Evolutionary conservation across 1,140 invertebrate species (phyloP), one percentile per base, ranked within the genome.

Genomic region (Zaprionus taronus): DNA sequence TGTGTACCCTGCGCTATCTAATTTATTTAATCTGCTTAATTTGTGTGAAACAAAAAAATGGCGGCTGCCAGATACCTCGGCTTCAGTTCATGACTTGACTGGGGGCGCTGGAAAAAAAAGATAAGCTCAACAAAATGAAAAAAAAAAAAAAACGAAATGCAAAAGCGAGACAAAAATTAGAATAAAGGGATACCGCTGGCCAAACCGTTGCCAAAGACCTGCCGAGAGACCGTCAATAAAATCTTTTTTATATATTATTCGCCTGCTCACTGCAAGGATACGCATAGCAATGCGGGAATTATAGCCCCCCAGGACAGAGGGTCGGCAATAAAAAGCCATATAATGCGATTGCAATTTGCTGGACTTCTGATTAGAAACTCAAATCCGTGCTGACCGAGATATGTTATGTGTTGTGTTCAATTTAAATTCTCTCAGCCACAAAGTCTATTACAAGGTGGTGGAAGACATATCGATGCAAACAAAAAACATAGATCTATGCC

Each of bases 21-120:
- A 69, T 77, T 89, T 80, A 80, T 75, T 79, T 89, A 89, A 87
- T 87, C 83, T 83, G 77, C 80, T 80, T 87, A 87, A 86, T 83
- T 86, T 87, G 83, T 86, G 74, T 80, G 64, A 74, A 65, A 83
- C 53, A 72, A 69, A 76, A 72, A 71, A 65, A 51, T 58, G 24
- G 44, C 20, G 44, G n/a, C 26, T 61, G 28, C 34, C 38, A 47
- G 17, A 38, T 64, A 26, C 70, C 28, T 26, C 65, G 53, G 12
- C 17, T 62, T 74, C 60, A 67, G 61, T 22, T 61, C 22, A 41
- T 15, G n/a, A 47, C n/a, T 47, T 47, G 41, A 20, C 7, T 47
- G 28, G 2, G 12, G 49, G 15, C 22, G 26, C 24, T 14, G 31
- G 31, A 20, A 80, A 83, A 81, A 61, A 77, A 69, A 74, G 80